These are phyloP conservation scores for Pediacus dermestoides DNA, from an alignment of 2,888 invertebrate genomes.

Conservation along the genomic window DNA sequence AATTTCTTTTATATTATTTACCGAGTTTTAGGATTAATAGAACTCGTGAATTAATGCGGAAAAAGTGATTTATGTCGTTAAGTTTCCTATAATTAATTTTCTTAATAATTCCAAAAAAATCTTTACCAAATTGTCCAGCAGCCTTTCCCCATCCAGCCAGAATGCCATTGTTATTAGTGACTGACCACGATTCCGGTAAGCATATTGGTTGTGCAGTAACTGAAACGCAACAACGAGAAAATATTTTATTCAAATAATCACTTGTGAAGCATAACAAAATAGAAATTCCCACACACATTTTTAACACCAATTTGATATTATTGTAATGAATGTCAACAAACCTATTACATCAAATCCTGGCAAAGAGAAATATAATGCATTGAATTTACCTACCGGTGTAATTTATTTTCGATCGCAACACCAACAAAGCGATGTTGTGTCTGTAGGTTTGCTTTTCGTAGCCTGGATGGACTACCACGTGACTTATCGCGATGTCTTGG, in stretches of 20 bases:
- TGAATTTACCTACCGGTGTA: constrained; percentile 54
- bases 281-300: constrained; percentile 6
- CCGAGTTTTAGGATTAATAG: too few relatives aligned
- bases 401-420: constrained; percentile 65
- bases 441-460: constrained; percentile 58
- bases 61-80: background rate
- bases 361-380: background rate
- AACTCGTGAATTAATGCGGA: too few relatives aligned
- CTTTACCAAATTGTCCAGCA: constrained; percentile 55
- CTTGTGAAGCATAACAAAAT: constrained; percentile 9
- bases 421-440: constrained; percentile 72
- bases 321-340: constrained; percentile 4
- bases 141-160: constrained; percentile 73
- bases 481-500: constrained; percentile 68
- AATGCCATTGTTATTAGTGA: constrained; percentile 53
- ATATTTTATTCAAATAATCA: constrained; percentile 4
- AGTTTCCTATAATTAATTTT: background rate
- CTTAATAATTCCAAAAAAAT: constrained; percentile 3
- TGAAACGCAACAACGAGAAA: constrained; percentile 44
- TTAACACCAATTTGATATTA: constrained; percentile 4
- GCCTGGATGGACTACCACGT: constrained; percentile 73
- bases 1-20: too few relatives aligned
- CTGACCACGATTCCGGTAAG: constrained; percentile 47
- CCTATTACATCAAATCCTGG: constrained; percentile 1
- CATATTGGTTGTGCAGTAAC: constrained; percentile 78